Evolutionary conservation across 2,113 vertebrate species (phyloP).

Genomic region (Dolichallabes microphthalmus): DNA sequence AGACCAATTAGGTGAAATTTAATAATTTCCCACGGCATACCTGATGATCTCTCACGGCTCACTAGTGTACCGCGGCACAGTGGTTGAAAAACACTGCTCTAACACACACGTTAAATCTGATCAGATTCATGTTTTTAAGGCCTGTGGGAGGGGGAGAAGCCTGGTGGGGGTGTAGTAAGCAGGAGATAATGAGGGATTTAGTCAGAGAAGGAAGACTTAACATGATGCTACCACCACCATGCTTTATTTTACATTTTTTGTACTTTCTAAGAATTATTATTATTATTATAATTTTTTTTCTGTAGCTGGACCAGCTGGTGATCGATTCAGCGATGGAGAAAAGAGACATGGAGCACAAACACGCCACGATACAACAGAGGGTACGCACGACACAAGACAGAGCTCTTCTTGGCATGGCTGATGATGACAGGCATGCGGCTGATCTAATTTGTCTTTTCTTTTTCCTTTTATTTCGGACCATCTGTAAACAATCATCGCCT

Average conservation of each 20-base stretch:
- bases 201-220: neutral
- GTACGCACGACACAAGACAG: slow-evolving; percentile 64
- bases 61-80: no score
- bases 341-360: slow-evolving; percentile 96
- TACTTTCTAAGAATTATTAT: neutral
- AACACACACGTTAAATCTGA: neutral
- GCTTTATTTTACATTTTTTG: neutral
- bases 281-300: no score
- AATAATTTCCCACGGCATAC: no score
- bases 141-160: neutral
- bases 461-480: slow-evolving; percentile 22
- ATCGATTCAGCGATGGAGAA: slow-evolving; percentile 96
- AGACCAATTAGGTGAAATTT: no score
- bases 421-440: neutral
- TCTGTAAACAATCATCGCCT: slow-evolving; percentile 8
- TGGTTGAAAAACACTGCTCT: no score
- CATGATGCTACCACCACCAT: neutral
- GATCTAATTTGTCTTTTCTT: slow-evolving; percentile 21
- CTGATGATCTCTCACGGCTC: no score
- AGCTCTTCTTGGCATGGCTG: neutral
- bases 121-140: neutral
- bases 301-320: slow-evolving; percentile 94
- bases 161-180: neutral
- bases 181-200: neutral
- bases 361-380: slow-evolving; percentile 92